Percentiles rank a stretch among this genome's conserved stretches.
Conservation (phyloP, 2,797 vertebrate genomes). For the Micrastur ruficollis region DNA sequence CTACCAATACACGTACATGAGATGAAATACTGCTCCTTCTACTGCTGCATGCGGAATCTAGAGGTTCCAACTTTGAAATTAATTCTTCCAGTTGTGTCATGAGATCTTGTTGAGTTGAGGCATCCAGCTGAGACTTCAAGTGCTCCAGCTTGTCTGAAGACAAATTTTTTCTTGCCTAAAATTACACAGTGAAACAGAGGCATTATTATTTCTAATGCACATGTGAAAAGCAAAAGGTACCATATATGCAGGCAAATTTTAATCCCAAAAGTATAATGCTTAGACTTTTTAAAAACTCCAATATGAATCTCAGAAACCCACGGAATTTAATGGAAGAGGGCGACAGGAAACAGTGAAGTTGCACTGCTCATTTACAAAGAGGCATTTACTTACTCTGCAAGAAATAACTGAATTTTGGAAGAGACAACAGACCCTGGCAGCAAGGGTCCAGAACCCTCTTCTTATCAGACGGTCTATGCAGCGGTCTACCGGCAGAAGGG, state of each 20-base stretch:
- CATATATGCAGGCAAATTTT: not conserved
- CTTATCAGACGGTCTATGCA: conserved; percentile 90
- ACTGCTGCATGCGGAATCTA: conserved; percentile 94
- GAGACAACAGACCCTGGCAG: conserved; percentile 86
- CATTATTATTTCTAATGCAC: not conserved
- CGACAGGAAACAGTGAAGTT: not conserved
- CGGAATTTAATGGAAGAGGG: not conserved
- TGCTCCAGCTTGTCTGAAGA: conserved; percentile 90
- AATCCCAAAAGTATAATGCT: not conserved
- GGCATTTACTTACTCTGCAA: conserved; percentile 80
- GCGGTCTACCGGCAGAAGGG: conserved; percentile 85
- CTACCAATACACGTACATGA: conserved; percentile 79
- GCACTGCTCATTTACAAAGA: not conserved
- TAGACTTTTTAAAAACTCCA: not conserved
- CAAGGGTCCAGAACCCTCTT: conserved; percentile 84
- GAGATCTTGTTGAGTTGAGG: conserved; percentile 78
- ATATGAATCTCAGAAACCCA: not conserved
- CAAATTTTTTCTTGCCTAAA: conserved; percentile 89
- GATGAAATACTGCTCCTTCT: conserved; percentile 97
- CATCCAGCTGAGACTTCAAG: conserved; percentile 86
- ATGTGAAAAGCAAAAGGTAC: not conserved
- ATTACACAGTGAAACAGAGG: not conserved
- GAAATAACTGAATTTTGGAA: conserved; percentile 85
- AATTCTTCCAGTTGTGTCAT: conserved; percentile 86
- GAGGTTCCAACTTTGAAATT: conserved; percentile 86